A percentile compares a stretch with the other conserved stretches of the same genome.
Conservation (phyloP, 1,140 invertebrate species). For the Zaprionus lachaisei region DNA sequence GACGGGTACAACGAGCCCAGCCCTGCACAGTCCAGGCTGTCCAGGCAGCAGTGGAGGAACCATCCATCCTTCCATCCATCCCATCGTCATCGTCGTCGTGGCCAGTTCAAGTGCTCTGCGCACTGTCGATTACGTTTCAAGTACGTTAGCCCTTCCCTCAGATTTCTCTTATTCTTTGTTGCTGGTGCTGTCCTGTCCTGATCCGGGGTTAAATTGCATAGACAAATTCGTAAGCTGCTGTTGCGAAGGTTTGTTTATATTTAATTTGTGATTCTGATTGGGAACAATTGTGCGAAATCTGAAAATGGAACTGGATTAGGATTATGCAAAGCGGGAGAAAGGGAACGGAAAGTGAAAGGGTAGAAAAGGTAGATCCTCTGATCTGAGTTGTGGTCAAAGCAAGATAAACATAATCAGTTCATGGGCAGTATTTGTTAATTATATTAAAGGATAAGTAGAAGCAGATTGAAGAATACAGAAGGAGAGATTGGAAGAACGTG, state of each 20-base stretch:
- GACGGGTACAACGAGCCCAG: slow-evolving; percentile 1
- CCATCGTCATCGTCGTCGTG: slow-evolving; percentile 38
- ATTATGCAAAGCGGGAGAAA: not conserved
- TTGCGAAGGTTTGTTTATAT: slow-evolving; percentile 66
- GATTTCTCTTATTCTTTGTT: not conserved
- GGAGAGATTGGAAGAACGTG: too few species aligned
- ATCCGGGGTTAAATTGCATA: slow-evolving; percentile 69
- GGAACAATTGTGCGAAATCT: slow-evolving; percentile 43
- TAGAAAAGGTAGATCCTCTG: not conserved
- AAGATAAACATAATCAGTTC: slow-evolving; percentile 3
- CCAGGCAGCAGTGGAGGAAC: slow-evolving; percentile 19
- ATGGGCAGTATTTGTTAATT: not conserved
- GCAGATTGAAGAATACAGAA: not conserved
- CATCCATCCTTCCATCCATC: not conserved
- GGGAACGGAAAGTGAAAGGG: not conserved
- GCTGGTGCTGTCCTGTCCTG: slow-evolving; percentile 17
- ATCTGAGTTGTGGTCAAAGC: not conserved
- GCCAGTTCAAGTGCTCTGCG: slow-evolving; percentile 74
- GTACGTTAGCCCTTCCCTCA: slow-evolving; percentile 48
- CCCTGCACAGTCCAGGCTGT: not conserved
- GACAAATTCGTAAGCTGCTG: slow-evolving; percentile 63
- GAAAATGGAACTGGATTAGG: slow-evolving; percentile 3
- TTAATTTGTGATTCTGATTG: slow-evolving; percentile 77
- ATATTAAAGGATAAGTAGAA: not conserved
- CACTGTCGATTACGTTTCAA: slow-evolving; percentile 81